phyloP scores from a whole-genome alignment of 1,140 invertebrate species.

The Platyscapa corneri region DNA sequence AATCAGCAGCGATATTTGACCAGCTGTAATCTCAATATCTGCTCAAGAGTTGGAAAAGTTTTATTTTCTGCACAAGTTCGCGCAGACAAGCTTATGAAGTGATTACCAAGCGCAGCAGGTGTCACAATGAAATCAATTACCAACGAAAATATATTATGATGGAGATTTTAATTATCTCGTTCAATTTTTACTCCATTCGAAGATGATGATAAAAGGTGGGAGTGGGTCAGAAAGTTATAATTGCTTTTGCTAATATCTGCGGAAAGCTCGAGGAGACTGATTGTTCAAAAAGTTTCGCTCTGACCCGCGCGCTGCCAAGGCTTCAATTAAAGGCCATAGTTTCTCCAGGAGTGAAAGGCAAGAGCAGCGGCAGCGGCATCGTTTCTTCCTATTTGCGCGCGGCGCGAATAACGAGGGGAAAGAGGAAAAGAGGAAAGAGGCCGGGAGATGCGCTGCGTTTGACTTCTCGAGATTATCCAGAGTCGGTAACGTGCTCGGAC shows the following conservation, averaged over 20 bases:
- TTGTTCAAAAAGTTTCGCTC: constrained; percentile 46
- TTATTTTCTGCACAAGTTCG: background rate
- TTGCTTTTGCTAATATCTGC: constrained; percentile 51
- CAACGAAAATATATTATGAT: constrained; percentile 22
- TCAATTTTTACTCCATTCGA: background rate
- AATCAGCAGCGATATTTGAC: background rate
- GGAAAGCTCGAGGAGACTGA: constrained; percentile 14
- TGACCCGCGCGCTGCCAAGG: background rate
- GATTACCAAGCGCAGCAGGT: constrained; percentile 30
- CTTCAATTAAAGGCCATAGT: constrained; percentile 43
- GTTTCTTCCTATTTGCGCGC: constrained; percentile 1
- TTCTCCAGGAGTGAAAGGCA: background rate
- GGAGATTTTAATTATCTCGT: constrained; percentile 44
- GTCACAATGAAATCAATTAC: constrained; percentile 36
- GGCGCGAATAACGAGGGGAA: background rate
- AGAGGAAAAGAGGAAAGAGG: background rate
- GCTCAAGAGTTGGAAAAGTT: background rate
- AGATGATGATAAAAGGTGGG: background rate
- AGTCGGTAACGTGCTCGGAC: background rate
- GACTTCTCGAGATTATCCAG: constrained; percentile 31
- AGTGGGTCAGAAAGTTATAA: constrained; percentile 50
- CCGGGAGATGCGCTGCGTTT: background rate
- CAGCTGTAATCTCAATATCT: background rate
- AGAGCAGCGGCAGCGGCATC: background rate
- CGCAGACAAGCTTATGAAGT: background rate